Base-by-base conservation (phyloP, 2,797 vertebrate genomes). In the Malacoraja senta region DNA sequence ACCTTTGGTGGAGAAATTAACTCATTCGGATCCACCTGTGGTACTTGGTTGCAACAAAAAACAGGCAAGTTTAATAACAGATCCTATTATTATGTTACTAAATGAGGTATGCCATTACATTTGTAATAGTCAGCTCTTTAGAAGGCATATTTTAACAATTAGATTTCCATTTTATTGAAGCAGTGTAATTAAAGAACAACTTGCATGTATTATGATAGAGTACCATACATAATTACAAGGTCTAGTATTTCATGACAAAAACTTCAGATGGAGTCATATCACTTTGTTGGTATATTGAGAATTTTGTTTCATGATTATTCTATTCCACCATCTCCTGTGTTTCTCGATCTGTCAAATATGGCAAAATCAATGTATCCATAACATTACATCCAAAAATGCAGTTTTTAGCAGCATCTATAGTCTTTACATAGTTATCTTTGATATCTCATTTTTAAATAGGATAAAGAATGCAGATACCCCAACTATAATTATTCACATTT, bases 1-100 rank as follows among this genome's bases (percentile, higher is more conserved):
- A 94, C 81, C 93, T 93, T 95, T 83, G 95, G 93, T 74, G 94
- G 94, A 93, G 94, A 93, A 94, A 6, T 0, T 38, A 93, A 93
- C 58, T 61, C 63, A 94, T 93, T 81, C 10, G 93, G 94, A 95
- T 38, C 74, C 4, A 8, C 94, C 93, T 95, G 94, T 1, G 93
- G 95, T 95, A 95, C 95, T 95, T 91, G 65, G 93, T 76, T 93
- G 32, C 32, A 78, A 86, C 19, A 84, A 84, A 86, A n/a, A 44
- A 53, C 44, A 53, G 44, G 35, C 76, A 74, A 78, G 29, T 93
- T 76, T 32, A 68, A 74, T 53, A 90, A 77, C 19, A 58, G 26
- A 61, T 63, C 4, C 32, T 38, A 15, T 35, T 35, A n/a, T 91
- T 72, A 10, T 21, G 9, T 19, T 53, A 38, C 32, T 72, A 38